These are phyloP conservation scores for Idaea biselata DNA, from an alignment of 2,888 invertebrate species.

Conservation along the genomic window DNA sequence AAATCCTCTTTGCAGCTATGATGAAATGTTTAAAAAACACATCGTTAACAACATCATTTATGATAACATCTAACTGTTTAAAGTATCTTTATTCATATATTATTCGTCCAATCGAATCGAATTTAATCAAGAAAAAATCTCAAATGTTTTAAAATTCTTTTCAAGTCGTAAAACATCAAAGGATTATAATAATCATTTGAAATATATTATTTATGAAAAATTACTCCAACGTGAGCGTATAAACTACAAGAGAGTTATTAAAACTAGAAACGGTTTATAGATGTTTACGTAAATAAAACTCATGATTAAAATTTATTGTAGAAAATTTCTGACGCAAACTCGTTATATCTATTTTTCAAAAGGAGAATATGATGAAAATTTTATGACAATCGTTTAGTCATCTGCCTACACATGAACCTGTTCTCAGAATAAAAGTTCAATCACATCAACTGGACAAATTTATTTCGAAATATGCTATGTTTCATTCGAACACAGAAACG, in stretches of 20 bases:
- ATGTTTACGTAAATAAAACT: slow-evolving; percentile 35
- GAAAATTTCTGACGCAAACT: slow-evolving; percentile 59
- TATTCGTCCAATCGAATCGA: slow-evolving; percentile 1
- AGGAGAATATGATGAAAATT: slow-evolving; percentile 52
- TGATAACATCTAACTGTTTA: neutral
- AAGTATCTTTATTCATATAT: neutral
- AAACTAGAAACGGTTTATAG: slow-evolving; percentile 55
- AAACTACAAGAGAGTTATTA: slow-evolving; percentile 47
- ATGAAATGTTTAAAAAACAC: neutral
- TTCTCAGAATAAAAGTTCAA: slow-evolving; percentile 5
- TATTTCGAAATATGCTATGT: slow-evolving; percentile 21
- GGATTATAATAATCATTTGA: slow-evolving; percentile 22
- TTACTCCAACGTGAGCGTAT: slow-evolving; percentile 33
- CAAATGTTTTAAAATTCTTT: slow-evolving; percentile 7
- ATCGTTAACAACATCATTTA: neutral
- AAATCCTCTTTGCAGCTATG: neutral
- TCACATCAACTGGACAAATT: slow-evolving; percentile 11
- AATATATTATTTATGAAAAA: slow-evolving; percentile 35
- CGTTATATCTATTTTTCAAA: slow-evolving; percentile 45
- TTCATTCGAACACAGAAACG: slow-evolving; percentile 20
- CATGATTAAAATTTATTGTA: slow-evolving; percentile 48
- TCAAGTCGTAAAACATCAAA: slow-evolving; percentile 20
- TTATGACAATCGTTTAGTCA: slow-evolving; percentile 46
- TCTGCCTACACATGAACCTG: slow-evolving; percentile 27
- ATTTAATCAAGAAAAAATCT: slow-evolving; percentile 4